A percentile compares a stretch with the other conserved stretches of the same genome.
Conservation (phyloP, 2,888 invertebrate genomes). For the Eudasyphora cyanicolor region DNA sequence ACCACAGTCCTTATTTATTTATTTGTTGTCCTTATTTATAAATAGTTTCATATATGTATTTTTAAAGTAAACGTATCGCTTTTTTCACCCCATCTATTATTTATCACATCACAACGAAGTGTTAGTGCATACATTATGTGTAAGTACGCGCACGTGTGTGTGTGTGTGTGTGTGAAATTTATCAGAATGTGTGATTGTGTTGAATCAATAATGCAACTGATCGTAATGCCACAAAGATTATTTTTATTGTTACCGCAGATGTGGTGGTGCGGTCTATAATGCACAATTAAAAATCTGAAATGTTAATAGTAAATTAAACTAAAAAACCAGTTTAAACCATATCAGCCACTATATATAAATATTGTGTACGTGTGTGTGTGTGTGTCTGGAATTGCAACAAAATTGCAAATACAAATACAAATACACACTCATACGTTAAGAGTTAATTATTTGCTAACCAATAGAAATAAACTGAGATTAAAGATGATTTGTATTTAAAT, state of each 20-base stretch:
- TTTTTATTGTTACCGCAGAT: conserved; percentile 62
- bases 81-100: conserved; percentile 22
- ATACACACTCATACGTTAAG: no score
- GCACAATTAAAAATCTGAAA: conserved; percentile 60
- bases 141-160: not conserved
- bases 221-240: conserved; percentile 62
- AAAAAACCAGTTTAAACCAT: conserved; percentile 36
- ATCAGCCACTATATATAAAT: not conserved
- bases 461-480: conserved; percentile 16
- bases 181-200: conserved; percentile 23
- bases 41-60: not conserved
- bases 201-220: conserved; percentile 59
- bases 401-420: not conserved
- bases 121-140: not conserved
- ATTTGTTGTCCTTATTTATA: not conserved
- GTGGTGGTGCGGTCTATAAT: conserved; percentile 64
- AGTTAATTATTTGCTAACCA: conserved; percentile 29
- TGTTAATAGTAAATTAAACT: conserved; percentile 59
- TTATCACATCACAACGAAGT: conserved; percentile 29
- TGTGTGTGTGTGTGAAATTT: not conserved
- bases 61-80: not conserved
- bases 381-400: not conserved
- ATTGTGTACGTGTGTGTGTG: not conserved
- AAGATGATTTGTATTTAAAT: not conserved
- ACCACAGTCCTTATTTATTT: not conserved